phyloP scores from a whole-genome alignment of 2,888 invertebrate genomes.

The Pyrrhia umbra region DNA sequence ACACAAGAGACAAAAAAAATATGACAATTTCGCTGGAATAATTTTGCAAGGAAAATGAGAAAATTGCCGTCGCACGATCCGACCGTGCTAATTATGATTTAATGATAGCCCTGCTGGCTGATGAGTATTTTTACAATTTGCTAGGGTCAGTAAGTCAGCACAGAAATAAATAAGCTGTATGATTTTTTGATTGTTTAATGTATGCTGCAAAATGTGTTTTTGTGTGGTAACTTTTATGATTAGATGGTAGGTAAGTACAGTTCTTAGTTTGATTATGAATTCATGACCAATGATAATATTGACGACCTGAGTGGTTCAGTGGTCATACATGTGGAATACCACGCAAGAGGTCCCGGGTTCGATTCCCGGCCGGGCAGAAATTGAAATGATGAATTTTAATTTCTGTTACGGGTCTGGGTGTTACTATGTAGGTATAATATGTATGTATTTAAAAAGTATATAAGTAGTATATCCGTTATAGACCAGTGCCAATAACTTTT shows the following conservation, averaged over 20 bases:
- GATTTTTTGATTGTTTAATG: not conserved
- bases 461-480: no score
- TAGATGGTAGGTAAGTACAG: not conserved
- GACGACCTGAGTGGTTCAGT: no score
- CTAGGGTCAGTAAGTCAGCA: constrained; percentile 22
- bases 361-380: no score
- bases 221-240: not conserved
- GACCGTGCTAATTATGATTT: constrained; percentile 74
- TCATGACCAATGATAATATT: no score
- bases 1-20: constrained; percentile 58
- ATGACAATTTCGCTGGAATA: constrained; percentile 54
- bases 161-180: not conserved
- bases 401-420: no score
- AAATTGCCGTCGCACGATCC: constrained; percentile 66
- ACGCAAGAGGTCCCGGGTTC: no score
- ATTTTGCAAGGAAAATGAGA: constrained; percentile 60
- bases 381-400: no score
- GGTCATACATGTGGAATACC: no score
- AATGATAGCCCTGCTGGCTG: constrained; percentile 66
- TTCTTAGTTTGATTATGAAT: no score
- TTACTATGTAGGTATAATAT: no score
- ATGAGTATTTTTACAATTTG: constrained; percentile 62
- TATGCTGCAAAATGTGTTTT: not conserved
- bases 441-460: no score
- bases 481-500: no score